Percentiles rank a stretch among this genome's conserved stretches.
Evolutionary conservation across 2,888 invertebrate species (phyloP).

Genomic region (Metellina segmentata): DNA sequence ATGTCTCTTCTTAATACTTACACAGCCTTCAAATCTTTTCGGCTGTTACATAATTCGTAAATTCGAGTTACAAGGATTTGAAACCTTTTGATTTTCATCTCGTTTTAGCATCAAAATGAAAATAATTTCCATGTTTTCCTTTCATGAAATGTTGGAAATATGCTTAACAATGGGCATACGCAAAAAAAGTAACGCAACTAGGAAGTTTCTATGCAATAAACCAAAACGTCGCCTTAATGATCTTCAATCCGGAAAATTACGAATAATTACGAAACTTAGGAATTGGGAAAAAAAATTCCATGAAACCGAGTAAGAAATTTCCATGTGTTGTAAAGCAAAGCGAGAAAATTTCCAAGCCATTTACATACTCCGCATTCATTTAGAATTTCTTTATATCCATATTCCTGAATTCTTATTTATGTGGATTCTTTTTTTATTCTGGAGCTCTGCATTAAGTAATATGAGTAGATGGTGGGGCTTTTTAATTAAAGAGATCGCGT

Average conservation of each 20-base stretch:
- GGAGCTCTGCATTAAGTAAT: neutral
- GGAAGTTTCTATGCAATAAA: slow-evolving; percentile 21
- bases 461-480: neutral
- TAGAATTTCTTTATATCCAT: slow-evolving; percentile 10
- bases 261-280: slow-evolving; percentile 31
- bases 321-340: neutral
- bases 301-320: neutral
- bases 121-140: too few relatives aligned
- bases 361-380: slow-evolving; percentile 38
- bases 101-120: too few relatives aligned
- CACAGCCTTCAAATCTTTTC: too few relatives aligned
- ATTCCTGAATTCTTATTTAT: neutral
- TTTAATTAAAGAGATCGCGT: slow-evolving; percentile 31
- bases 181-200: neutral
- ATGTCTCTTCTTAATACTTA: too few relatives aligned
- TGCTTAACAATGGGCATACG: neutral
- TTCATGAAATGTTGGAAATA: too few relatives aligned
- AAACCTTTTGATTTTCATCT: too few relatives aligned
- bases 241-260: slow-evolving; percentile 27
- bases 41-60: too few relatives aligned
- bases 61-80: too few relatives aligned
- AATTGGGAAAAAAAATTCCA: neutral
- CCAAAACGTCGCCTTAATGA: slow-evolving; percentile 22
- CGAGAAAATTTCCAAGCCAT: neutral
- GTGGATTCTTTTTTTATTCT: neutral